Evolutionary conservation across 2,113 vertebrate genomes (phyloP), one percentile per base, ranked within the genome.

Genomic region (Nothoprocta pentlandii): DNA sequence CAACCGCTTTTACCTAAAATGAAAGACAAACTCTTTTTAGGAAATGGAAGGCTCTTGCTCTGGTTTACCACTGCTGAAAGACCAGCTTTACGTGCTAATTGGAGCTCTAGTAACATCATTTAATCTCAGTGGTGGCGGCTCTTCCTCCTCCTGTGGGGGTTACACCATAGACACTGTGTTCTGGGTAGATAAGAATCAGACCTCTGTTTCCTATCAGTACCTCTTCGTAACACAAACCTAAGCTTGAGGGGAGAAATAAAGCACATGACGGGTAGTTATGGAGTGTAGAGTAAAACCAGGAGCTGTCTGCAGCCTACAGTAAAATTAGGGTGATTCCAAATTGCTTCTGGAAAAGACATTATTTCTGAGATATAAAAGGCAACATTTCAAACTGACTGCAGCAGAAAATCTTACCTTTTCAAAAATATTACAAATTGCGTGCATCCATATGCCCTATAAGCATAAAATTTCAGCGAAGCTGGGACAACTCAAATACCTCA

Each of bases 321-420:
- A 94, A 89, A 95, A 94, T 81, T 54, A 86, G 76, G 66, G 56
- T 56, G 53, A 76, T 86, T 87, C 62, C 70, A 90, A 95, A 90
- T 59, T 80, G 87, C 70, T 94, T 84, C 80, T 82, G 86, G 82
- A 94, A 73, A 94, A 94, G 59, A 82, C 12, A 61, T 56, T 73
- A 85, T 77, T 87, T 23, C 46, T 59, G 32, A 66, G 23, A 32
- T 71, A 73, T 49, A 80, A 89, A 91, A 76, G 67, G 51, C 25
- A 76, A 58, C 13, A 66, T 42, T 85, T 94, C 56, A 54, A 89
- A 92, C 10, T 62, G 47, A 88, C 32, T 75, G n/a, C 47, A 90
- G 70, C n/a, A 88, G 93, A 94, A 93, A 84, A 42, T 11, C 36
- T 19, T 64, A 75, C 76, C 21, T 94, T 89, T 93, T 80, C 44